A percentile compares a stretch with the other conserved stretches of the same genome.
phyloP scores from a whole-genome alignment of 1,140 invertebrate genomes.

The Drosophila miranda region DNA sequence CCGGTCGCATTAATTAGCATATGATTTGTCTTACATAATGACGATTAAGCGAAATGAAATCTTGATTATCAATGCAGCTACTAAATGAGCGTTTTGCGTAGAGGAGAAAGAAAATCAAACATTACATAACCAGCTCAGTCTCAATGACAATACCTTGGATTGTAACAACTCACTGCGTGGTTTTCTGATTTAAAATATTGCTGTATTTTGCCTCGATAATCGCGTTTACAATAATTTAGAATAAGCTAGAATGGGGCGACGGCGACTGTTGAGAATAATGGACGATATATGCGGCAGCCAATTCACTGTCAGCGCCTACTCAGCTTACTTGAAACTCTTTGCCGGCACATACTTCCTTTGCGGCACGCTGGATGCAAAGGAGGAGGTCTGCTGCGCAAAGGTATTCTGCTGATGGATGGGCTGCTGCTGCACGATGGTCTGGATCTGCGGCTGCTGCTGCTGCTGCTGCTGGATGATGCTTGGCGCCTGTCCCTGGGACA shows the following conservation, averaged over 20 bases:
- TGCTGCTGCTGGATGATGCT: conserved; percentile 19
- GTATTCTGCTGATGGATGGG: conserved; percentile 15
- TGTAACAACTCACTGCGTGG: background rate
- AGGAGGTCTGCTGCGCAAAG: conserved; percentile 21
- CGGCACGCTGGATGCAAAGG: conserved; percentile 33
- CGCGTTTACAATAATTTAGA: conserved; percentile 63
- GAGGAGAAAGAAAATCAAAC: background rate
- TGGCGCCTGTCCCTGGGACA: conserved; percentile 36
- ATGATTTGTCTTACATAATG: conserved; percentile 60
- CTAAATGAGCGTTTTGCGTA: conserved; percentile 18
- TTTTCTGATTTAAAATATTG: conserved; percentile 3
- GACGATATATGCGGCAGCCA: conserved; percentile 8
- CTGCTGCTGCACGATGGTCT: conserved; percentile 37
- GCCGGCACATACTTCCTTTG: conserved; percentile 61
- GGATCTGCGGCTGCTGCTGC: conserved; percentile 40
- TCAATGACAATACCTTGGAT: background rate
- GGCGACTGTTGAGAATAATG: conserved; percentile 29
- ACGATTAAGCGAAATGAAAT: conserved; percentile 37
- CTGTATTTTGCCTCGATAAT: conserved; percentile 51
- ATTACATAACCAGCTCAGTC: conserved; percentile 10
- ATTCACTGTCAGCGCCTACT: background rate
- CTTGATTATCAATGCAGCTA: conserved; percentile 35
- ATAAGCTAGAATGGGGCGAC: conserved; percentile 49
- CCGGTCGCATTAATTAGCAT: conserved; percentile 68
- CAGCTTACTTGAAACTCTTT: conserved; percentile 57